Percentiles rank a stretch among this genome's conserved stretches.
Conservation (phyloP, 2,888 invertebrate genomes). For the Conomelus anceps region DNA sequence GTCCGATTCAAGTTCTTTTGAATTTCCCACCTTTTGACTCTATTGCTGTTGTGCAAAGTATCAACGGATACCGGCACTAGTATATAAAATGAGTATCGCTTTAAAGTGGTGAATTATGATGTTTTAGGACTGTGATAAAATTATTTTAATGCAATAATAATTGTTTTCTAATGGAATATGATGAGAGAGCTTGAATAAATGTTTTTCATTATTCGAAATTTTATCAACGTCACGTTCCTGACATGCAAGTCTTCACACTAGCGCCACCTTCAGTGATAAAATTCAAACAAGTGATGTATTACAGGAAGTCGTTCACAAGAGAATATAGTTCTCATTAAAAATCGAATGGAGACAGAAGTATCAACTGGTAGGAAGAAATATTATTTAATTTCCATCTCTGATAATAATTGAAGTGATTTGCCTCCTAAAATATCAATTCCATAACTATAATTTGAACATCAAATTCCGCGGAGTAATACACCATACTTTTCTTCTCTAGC, state of each 20-base stretch:
- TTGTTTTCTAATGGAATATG: no score
- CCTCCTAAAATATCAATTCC: background rate
- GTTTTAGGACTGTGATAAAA: no score
- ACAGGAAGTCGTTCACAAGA: background rate
- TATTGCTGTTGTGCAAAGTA: no score
- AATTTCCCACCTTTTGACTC: background rate
- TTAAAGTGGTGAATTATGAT: no score
- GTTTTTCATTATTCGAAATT: background rate
- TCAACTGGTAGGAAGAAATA: background rate
- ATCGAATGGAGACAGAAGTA: background rate
- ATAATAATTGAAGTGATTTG: background rate
- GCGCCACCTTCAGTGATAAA: background rate
- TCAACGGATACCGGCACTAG: background rate
- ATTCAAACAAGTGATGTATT: background rate
- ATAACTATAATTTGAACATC: background rate
- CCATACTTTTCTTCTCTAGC: background rate
- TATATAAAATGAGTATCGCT: background rate
- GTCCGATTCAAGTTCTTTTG: no score
- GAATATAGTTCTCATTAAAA: background rate
- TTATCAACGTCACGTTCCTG: background rate
- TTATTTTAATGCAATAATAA: no score
- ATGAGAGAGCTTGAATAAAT: no score
- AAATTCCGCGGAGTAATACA: background rate
- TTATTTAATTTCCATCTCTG: no score
- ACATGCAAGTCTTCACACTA: background rate